phyloP scores from a whole-genome alignment of 1,140 invertebrate genomes.

The Nasonia giraulti region DNA sequence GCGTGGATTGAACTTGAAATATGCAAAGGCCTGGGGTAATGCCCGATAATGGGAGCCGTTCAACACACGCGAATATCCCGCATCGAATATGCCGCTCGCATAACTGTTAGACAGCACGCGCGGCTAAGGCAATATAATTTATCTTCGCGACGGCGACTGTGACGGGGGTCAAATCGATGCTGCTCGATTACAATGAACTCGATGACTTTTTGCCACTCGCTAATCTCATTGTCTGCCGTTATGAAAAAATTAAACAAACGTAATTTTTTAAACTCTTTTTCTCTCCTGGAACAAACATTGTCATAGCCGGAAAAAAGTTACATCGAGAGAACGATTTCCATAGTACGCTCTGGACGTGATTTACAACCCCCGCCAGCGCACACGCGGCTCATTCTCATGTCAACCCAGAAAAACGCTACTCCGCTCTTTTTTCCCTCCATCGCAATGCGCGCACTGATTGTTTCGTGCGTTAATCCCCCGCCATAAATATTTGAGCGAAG shows the following conservation, averaged over 20 bases:
- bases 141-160: neutral
- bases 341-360: neutral
- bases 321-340: neutral
- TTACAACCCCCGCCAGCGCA: too few species aligned
- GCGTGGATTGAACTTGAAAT: slow-evolving; percentile 40
- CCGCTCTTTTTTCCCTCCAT: too few species aligned
- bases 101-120: neutral
- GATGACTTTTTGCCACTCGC: neutral
- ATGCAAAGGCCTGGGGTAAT: slow-evolving; percentile 31
- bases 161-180: slow-evolving; percentile 10
- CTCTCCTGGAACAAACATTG: too few species aligned
- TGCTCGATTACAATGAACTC: neutral
- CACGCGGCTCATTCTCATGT: too few species aligned
- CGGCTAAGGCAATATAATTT: neutral
- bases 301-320: neutral
- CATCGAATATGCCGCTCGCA: slow-evolving; percentile 11
- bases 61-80: slow-evolving; percentile 31
- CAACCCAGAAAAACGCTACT: too few species aligned
- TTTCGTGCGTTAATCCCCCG: too few species aligned
- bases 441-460: too few species aligned
- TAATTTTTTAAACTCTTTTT: too few species aligned
- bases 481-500: neutral
- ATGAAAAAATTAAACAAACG: too few species aligned
- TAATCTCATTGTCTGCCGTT: too few species aligned
- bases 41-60: slow-evolving; percentile 30